Base-by-base conservation (phyloP, 1,140 invertebrate species). In the Drosophila serrata region DNA sequence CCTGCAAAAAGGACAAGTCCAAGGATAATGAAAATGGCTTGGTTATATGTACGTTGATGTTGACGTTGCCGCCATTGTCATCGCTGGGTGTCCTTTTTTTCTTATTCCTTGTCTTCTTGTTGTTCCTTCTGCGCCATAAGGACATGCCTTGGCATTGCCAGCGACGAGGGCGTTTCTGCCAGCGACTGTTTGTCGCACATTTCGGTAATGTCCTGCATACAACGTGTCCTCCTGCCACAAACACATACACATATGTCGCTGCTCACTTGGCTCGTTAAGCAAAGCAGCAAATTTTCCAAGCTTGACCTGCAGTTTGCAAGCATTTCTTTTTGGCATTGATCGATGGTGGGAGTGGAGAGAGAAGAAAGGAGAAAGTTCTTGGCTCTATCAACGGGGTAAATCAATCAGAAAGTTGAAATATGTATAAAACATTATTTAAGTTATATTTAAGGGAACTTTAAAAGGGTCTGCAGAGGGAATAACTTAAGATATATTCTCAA, bases 21-120 rank as follows among this genome's bases (percentile, higher is more conserved):
- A 84, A 88, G 84, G 76, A 87, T 88, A 87, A 84, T 88, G 80
- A 87, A 80, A 87, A 90, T 84, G 76, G 64, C 60, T 37, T 35
- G 53, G 53, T 74, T 70, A 55, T 78, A 24, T 75, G 55, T 64
- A 40, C 57, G 68, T 74, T 58, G 60, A 51, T 73, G 69, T 67
- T 76, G 72, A 33, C 56, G 55, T 45, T 77, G 75, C 65, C 76
- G 57, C 53, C 62, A 72, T 79, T 86, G 75, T 81, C 65, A 40
- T 57, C 67, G 65, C 39, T 19, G 42, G 37, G 39, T 49, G 58
- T 69, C 46, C 61, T 65, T 42, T 43, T 68, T 67, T 65, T 29
- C n/a, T n/a, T n/a, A n/a, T n/a, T 13, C 4, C 24, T 17, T 19
- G 46, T 67, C 24, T 17, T 19, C 51, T 67, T 61, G 31, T 70